These are phyloP conservation scores for Ceyx erithaca DNA, from an alignment of 2,797 vertebrate genomes.

Conservation along the genomic window DNA sequence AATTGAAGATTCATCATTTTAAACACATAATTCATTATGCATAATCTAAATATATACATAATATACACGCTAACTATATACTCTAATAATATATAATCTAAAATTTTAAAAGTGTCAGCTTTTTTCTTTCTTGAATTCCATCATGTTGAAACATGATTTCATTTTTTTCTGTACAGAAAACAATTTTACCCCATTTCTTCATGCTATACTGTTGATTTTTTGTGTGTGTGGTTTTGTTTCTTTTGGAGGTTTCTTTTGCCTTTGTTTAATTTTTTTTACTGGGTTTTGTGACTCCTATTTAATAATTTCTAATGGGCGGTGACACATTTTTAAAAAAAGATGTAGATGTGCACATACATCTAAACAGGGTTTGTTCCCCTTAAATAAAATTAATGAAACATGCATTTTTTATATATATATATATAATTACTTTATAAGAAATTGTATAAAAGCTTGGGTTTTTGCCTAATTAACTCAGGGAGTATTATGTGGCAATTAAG, in stretches of 20 bases:
- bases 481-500: not conserved
- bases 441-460: not conserved
- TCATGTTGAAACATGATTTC: not conserved
- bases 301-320: not conserved
- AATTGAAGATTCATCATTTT: not conserved
- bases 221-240: too few relatives aligned
- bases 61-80: not conserved
- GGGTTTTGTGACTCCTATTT: not conserved
- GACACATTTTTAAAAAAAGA: not conserved
- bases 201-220: not conserved
- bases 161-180: not conserved
- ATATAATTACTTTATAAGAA: not conserved
- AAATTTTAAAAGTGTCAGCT: not conserved
- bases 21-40: not conserved
- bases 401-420: not conserved
- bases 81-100: not conserved
- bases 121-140: not conserved
- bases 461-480: not conserved
- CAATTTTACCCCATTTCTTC: not conserved
- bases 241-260: too few relatives aligned
- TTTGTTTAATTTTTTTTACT: not conserved
- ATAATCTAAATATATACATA: not conserved
- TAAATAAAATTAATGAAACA: not conserved
- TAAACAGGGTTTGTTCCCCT: not conserved
- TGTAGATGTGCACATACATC: not conserved